Evolutionary conservation across 2,113 vertebrate species (phyloP), one percentile per base, ranked within the genome.

Genomic region (Cathartes aura): DNA sequence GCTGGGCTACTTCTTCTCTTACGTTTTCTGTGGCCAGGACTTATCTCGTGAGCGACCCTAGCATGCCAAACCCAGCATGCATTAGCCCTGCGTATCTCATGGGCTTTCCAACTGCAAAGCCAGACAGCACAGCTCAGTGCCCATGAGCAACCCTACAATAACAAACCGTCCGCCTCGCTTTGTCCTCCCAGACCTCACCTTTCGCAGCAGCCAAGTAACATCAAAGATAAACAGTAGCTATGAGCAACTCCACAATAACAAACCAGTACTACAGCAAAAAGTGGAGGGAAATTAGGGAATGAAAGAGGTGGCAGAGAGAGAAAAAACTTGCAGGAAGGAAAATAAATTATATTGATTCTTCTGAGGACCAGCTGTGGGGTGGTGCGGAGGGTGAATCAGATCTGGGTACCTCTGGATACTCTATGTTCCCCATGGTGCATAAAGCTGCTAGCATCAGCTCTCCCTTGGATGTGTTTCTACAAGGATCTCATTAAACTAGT

Each of bases 41-140:
- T 43, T 43, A 30, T 22, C 62, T 79, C 7, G 1, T 52, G 64
- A 75, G 21, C 1, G 3, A 38, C 62, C 42, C 15, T 1, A 42
- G 42, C 72, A 2, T 17, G 50, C 59, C 93, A 91, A 50, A 36
- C 42, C 52, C 93, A 66, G 52, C 2, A 3, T 36, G 36, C 29
- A 9, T 13, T 5, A 84, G 43, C 58, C 68, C 60, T 42, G 42
- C 0, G 0, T 36, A 50, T 66, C 82, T 82, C 63, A 0, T 4
- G 27, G 59, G 34, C 79, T 83, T 90, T 76, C 58, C 89, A 80
- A 43, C 47, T 10, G 9, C 89, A 91, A 58, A 87, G 78, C 70
- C 94, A 87, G 83, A 50, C 72, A 89, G 91, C 91, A 93, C 91
- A 95, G 90, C 96, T 82, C 82, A 73, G 66, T 91, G 92, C 87